A percentile compares a stretch with the other conserved stretches of the same genome.
Conservation (phyloP, 2,113 vertebrate species). For the Albula glossodonta region DNA sequence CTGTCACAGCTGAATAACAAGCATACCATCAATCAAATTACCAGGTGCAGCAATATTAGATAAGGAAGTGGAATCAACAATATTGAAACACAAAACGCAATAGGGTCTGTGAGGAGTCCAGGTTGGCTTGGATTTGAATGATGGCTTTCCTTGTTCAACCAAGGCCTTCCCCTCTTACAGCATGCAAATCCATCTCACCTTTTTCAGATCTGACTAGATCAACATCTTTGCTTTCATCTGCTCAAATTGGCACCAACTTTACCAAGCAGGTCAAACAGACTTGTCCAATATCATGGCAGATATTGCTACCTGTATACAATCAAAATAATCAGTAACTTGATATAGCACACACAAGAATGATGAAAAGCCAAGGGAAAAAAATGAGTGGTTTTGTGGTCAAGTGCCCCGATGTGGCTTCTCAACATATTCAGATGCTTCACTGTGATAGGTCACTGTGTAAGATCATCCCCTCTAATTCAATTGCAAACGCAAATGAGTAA, state of each 20-base stretch:
- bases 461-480: slow-evolving; percentile 55
- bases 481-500: neutral
- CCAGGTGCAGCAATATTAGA: slow-evolving; percentile 24
- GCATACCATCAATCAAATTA: slow-evolving; percentile 67
- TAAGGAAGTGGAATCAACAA: slow-evolving; percentile 40
- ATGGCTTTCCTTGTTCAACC: neutral
- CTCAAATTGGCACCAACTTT: neutral
- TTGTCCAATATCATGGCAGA: neutral
- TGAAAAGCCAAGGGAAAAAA: neutral
- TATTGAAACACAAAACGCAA: slow-evolving; percentile 53
- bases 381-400: neutral
- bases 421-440: slow-evolving; percentile 15
- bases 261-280: neutral
- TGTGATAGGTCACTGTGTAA: slow-evolving; percentile 63
- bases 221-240: neutral
- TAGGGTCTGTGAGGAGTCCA: neutral
- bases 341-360: neutral
- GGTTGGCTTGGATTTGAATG: neutral
- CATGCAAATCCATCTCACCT: slow-evolving; percentile 11
- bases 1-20: slow-evolving; percentile 61
- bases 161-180: neutral
- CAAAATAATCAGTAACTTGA: neutral
- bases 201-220: neutral
- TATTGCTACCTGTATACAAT: neutral
- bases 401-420: slow-evolving; percentile 39